Percentiles rank a stretch among this genome's conserved stretches.
Conservation (phyloP, 2,888 invertebrate genomes). For the Ligdia adustata region DNA sequence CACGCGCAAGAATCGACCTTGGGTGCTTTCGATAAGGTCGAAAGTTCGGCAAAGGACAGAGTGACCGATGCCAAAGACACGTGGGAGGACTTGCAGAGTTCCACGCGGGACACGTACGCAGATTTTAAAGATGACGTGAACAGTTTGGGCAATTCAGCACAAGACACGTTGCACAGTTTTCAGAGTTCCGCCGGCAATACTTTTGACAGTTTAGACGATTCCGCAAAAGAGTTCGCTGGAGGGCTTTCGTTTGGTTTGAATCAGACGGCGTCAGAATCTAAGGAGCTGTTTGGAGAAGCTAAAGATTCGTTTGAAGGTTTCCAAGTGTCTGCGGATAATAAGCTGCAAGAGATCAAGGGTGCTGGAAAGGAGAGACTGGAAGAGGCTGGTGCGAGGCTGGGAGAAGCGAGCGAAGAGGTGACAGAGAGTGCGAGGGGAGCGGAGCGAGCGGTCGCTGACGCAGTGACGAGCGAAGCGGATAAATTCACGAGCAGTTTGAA, state of each 20-base stretch:
- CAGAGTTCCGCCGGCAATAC: constrained; percentile 79
- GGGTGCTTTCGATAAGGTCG: constrained; percentile 75
- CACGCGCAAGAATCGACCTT: constrained; percentile 73
- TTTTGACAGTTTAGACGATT: constrained; percentile 76
- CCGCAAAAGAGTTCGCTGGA: constrained; percentile 60
- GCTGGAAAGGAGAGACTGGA: constrained; percentile 55
- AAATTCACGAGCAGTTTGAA: constrained; percentile 73
- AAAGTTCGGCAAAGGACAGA: constrained; percentile 77
- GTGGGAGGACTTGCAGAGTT: constrained; percentile 74
- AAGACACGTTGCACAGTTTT: constrained; percentile 75
- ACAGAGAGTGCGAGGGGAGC: constrained; percentile 46
- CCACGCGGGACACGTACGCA: constrained; percentile 73
- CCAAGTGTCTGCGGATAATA: constrained; percentile 74
- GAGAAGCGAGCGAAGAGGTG: constrained; percentile 49
- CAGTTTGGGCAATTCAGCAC: constrained; percentile 69
- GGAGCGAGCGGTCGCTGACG: constrained; percentile 51
- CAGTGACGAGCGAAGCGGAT: constrained; percentile 65
- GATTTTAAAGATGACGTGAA: constrained; percentile 70
- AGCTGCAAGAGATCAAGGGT: constrained; percentile 68
- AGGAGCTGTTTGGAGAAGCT: constrained; percentile 61
- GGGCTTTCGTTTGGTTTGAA: constrained; percentile 45
- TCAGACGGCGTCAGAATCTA: constrained; percentile 55
- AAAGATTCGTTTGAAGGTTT: constrained; percentile 72
- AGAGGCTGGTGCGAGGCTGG: constrained; percentile 56
- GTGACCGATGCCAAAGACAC: constrained; percentile 64